phyloP scores from a whole-genome alignment of 1,140 invertebrate species.

The Acromyrmex echinatior region DNA sequence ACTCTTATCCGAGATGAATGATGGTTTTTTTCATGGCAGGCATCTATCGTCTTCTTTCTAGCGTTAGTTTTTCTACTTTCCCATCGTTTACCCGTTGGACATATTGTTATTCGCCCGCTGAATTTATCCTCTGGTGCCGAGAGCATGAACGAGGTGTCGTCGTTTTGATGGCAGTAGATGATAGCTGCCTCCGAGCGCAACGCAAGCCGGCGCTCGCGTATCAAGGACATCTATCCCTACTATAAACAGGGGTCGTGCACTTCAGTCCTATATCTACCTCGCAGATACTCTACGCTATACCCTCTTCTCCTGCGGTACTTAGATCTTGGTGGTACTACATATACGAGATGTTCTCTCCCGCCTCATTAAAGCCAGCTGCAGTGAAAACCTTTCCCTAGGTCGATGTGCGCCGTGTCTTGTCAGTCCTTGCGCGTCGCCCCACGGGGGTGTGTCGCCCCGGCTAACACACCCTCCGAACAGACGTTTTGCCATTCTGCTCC shows the following conservation, averaged over 20 bases:
- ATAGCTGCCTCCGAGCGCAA: constrained; percentile 44
- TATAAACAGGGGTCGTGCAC: constrained; percentile 57
- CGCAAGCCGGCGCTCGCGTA: constrained; percentile 31
- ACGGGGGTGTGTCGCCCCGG: background rate
- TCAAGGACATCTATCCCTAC: constrained; percentile 60
- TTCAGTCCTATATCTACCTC: constrained; percentile 58
- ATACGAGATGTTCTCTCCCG: constrained; percentile 50
- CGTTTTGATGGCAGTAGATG: constrained; percentile 48
- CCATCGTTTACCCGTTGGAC: constrained; percentile 45
- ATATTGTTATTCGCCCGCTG: constrained; percentile 50
- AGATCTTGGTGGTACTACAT: constrained; percentile 63
- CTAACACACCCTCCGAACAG: constrained; percentile 36
- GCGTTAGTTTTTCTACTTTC: constrained; percentile 46
- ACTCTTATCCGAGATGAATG: constrained; percentile 27
- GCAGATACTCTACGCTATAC: constrained; percentile 57
- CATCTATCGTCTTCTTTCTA: constrained; percentile 43
- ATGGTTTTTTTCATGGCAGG: background rate
- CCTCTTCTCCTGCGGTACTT: constrained; percentile 55
- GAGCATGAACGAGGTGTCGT: constrained; percentile 53
- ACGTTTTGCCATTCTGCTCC: constrained; percentile 24
- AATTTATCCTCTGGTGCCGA: constrained; percentile 47
- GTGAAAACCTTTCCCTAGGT: constrained; percentile 9
- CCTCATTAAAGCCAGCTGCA: constrained; percentile 71
- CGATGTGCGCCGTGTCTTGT: constrained; percentile 17
- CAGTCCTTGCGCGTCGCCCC: constrained; percentile 20